Percentiles rank a stretch among this genome's conserved stretches.
These are phyloP conservation scores for Acomys russatus DNA, from an alignment of 2,797 vertebrate species.

Conservation along the genomic window DNA sequence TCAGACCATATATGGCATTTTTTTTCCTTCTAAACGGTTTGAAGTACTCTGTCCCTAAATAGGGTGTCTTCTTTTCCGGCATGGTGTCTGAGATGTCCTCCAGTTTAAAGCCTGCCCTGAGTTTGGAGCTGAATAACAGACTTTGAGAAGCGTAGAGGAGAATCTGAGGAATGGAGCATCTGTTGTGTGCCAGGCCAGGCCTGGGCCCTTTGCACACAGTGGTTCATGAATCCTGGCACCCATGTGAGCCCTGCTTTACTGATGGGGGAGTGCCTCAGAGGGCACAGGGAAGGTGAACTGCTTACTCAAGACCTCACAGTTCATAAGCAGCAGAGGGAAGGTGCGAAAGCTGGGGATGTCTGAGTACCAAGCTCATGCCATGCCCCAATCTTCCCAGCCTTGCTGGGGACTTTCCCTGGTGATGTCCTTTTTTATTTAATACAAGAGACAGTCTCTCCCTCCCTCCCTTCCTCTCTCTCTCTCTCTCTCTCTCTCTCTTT, in stretches of 20 bases:
- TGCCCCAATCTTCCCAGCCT: not conserved
- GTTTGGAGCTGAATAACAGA: not conserved
- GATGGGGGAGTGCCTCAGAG: not conserved
- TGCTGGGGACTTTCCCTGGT: not conserved
- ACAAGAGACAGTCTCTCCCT: too few relatives aligned
- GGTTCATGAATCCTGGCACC: not conserved
- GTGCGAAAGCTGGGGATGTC: not conserved
- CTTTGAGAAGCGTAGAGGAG: not conserved
- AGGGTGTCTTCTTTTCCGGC: not conserved
- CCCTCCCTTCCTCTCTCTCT: too few relatives aligned
- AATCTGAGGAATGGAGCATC: not conserved
- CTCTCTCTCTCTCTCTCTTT: too few relatives aligned
- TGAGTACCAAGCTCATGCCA: not conserved
- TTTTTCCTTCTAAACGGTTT: not conserved
- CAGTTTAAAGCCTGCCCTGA: not conserved
- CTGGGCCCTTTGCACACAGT: not conserved
- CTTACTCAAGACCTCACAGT: not conserved
- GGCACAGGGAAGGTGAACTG: not conserved
- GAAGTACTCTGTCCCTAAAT: fast-evolving
- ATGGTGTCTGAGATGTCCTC: not conserved
- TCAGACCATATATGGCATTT: not conserved
- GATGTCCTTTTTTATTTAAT: not conserved
- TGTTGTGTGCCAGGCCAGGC: fast-evolving
- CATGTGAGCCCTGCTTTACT: not conserved
- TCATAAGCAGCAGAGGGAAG: not conserved